Evolutionary conservation across 1,140 invertebrate genomes (phyloP).

Genomic region (Drosophila rhopaloa): DNA sequence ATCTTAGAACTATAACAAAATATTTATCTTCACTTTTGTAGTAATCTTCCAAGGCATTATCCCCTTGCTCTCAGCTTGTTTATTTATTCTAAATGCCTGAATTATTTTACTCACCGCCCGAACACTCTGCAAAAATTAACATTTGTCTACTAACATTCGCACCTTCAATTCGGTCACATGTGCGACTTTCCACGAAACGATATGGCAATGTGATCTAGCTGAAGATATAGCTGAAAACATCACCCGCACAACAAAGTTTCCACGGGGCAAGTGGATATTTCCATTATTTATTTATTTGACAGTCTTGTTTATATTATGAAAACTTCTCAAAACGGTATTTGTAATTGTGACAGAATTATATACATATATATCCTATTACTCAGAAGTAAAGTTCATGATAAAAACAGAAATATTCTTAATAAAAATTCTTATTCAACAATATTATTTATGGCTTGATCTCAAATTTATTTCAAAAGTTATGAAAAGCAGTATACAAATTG

Average conservation of each 20-base stretch:
- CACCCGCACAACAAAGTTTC: constrained; percentile 28
- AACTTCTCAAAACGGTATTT: not conserved
- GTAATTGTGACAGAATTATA: too few relatives aligned
- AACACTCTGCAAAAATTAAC: constrained; percentile 40
- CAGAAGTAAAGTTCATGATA: too few relatives aligned
- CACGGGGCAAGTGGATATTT: not conserved
- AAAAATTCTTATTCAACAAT: too few relatives aligned
- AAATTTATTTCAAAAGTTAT: too few relatives aligned
- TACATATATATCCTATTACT: too few relatives aligned
- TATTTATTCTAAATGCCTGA: constrained; percentile 39
- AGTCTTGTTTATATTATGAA: not conserved
- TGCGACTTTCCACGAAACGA: constrained; percentile 57
- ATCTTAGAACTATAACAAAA: constrained; percentile 9
- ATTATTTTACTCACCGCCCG: constrained; percentile 32
- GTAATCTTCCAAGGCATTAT: constrained; percentile 1
- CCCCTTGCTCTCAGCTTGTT: constrained; percentile 17
- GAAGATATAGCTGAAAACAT: constrained; percentile 20
- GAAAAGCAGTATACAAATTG: too few relatives aligned
- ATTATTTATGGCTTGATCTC: too few relatives aligned
- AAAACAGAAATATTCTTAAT: too few relatives aligned
- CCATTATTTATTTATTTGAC: constrained; percentile 5
- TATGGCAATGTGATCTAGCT: constrained; percentile 29
- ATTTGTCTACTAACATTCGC: constrained; percentile 54
- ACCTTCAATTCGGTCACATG: constrained; percentile 65
- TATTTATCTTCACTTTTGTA: constrained; percentile 27